phyloP scores from a whole-genome alignment of 2,888 invertebrate species.

The Autographa gamma region DNA sequence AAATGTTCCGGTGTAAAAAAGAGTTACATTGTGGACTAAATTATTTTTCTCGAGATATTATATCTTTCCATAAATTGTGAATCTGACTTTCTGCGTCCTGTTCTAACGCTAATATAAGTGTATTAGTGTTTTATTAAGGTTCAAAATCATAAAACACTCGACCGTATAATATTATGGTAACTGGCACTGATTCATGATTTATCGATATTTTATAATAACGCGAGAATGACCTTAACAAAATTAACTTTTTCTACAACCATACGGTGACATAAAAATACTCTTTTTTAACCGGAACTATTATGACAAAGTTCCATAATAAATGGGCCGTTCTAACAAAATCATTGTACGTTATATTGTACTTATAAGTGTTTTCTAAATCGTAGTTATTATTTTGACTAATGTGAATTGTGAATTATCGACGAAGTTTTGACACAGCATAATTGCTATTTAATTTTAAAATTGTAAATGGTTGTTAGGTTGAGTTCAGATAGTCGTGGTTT shows the following conservation, averaged over 20 bases:
- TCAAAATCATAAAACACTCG: no score
- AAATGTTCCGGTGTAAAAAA: background rate
- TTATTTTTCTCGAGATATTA: background rate
- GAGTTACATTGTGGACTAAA: background rate
- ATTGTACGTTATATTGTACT: slow-evolving; percentile 21
- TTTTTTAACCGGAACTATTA: no score
- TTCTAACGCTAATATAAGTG: no score
- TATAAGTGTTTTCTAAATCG: slow-evolving; percentile 32
- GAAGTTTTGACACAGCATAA: slow-evolving; percentile 22
- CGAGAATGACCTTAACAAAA: no score
- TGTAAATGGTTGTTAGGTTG: background rate
- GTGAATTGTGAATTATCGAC: slow-evolving; percentile 14
- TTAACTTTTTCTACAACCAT: no score
- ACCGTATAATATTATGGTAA: no score
- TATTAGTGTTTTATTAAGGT: no score
- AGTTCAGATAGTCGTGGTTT: background rate
- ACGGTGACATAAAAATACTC: no score
- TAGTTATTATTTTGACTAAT: slow-evolving; percentile 7
- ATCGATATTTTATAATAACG: no score
- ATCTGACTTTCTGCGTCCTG: no score
- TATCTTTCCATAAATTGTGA: background rate
- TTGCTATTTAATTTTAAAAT: background rate
- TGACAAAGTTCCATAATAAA: no score
- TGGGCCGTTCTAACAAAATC: slow-evolving; percentile 26
- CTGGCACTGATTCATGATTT: no score